Percentiles rank a stretch among this genome's conserved stretches.
Conservation (phyloP, 2,797 vertebrate genomes). For the Tapera naevia region DNA sequence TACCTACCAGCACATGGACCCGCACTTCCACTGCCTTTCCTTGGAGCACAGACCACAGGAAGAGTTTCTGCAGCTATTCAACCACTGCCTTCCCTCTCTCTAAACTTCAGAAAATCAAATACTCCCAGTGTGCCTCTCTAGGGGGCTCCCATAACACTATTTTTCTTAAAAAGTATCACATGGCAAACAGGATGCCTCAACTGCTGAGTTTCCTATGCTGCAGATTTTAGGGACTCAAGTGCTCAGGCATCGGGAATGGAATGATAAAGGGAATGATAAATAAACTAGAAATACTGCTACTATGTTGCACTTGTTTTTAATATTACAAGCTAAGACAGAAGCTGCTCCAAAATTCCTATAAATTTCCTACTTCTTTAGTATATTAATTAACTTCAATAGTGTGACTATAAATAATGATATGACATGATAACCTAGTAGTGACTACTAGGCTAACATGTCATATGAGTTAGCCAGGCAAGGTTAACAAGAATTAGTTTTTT, state of each 20-base stretch:
- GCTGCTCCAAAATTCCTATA: background rate
- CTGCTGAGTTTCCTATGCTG: background rate
- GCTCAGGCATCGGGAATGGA: background rate
- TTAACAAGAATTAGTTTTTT: background rate
- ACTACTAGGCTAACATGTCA: too few relatives aligned
- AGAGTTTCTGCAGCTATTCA: background rate
- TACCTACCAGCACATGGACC: background rate
- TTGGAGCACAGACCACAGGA: background rate
- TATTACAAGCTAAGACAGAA: background rate
- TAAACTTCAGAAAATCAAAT: background rate
- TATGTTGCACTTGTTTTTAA: background rate
- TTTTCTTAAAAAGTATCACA: background rate
- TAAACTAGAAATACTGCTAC: background rate
- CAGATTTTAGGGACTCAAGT: background rate
- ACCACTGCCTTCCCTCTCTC: background rate
- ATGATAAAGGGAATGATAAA: background rate
- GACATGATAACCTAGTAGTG: background rate
- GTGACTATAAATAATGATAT: background rate
- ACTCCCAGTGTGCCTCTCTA: background rate
- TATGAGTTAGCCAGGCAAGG: background rate
- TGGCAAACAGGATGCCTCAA: background rate
- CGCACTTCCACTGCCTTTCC: background rate
- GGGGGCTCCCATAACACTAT: background rate
- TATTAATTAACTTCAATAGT: background rate
- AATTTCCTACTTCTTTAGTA: background rate